phyloP scores from a whole-genome alignment of 2,113 vertebrate species.

The Himantopus leucocephalus region DNA sequence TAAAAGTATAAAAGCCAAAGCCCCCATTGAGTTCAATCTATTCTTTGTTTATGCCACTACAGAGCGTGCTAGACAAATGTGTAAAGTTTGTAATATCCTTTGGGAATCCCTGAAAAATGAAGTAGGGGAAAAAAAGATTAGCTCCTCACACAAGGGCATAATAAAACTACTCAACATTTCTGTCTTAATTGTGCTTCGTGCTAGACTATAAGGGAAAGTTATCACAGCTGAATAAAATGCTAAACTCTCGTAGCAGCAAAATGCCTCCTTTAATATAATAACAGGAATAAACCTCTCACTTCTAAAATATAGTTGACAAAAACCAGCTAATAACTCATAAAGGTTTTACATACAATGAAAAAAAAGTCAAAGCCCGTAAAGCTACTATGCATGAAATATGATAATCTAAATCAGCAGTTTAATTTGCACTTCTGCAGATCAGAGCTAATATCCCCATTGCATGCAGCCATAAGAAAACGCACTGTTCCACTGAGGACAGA shows the following conservation, averaged over 20 bases:
- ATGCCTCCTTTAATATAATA: neutral
- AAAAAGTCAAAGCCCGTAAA: neutral
- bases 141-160: neutral
- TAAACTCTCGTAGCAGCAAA: neutral
- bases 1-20: neutral
- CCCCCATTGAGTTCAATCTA: neutral
- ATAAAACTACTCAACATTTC: conserved; percentile 23
- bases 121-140: neutral
- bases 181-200: neutral
- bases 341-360: neutral
- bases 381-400: neutral
- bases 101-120: conserved; percentile 7
- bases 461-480: neutral
- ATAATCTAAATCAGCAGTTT: conserved; percentile 1
- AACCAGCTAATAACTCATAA: neutral
- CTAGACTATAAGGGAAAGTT: neutral
- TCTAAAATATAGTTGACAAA: neutral
- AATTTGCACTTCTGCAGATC: neutral
- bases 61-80: neutral
- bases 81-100: neutral
- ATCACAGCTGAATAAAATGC: conserved; percentile 10
- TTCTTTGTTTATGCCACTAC: neutral
- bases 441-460: neutral
- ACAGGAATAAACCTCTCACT: conserved; percentile 16
- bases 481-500: neutral